phyloP scores from a whole-genome alignment of 2,888 invertebrate genomes.

The Melinopterus prodromus region DNA sequence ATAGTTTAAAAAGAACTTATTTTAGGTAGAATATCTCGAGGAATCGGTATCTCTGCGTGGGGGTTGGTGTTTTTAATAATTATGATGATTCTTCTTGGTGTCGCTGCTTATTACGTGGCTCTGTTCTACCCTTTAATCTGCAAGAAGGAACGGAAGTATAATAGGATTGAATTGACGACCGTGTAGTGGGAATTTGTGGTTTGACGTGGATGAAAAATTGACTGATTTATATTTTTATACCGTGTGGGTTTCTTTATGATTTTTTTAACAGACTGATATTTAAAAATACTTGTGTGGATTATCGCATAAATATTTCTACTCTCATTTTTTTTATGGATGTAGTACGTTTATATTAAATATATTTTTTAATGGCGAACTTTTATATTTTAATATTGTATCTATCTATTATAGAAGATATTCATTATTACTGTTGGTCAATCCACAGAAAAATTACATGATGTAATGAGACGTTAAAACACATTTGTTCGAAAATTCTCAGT shows the following conservation, averaged over 20 bases:
- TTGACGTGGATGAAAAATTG: neutral
- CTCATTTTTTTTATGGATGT: conserved; percentile 6
- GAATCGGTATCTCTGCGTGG: conserved; percentile 70
- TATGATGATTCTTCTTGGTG: conserved; percentile 62
- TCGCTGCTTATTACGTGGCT: conserved; percentile 70
- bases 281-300: neutral
- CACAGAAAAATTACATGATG: too few relatives aligned
- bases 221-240: conserved; percentile 21
- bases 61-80: conserved; percentile 68
- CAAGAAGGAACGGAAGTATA: conserved; percentile 65
- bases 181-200: conserved; percentile 46
- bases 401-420: too few relatives aligned
- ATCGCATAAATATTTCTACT: neutral
- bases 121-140: conserved; percentile 74
- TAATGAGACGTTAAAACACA: neutral
- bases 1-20: neutral
- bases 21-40: conserved; percentile 42
- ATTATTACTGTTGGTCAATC: too few relatives aligned
- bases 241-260: conserved; percentile 12
- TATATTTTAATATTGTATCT: neutral
- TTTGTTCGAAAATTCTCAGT: too few relatives aligned
- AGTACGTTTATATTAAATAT: conserved; percentile 27
- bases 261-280: neutral
- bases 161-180: conserved; percentile 64
- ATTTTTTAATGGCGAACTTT: conserved; percentile 25